phyloP scores from a whole-genome alignment of 1,140 invertebrate genomes.

The Pseudomyrmex sp. region DNA sequence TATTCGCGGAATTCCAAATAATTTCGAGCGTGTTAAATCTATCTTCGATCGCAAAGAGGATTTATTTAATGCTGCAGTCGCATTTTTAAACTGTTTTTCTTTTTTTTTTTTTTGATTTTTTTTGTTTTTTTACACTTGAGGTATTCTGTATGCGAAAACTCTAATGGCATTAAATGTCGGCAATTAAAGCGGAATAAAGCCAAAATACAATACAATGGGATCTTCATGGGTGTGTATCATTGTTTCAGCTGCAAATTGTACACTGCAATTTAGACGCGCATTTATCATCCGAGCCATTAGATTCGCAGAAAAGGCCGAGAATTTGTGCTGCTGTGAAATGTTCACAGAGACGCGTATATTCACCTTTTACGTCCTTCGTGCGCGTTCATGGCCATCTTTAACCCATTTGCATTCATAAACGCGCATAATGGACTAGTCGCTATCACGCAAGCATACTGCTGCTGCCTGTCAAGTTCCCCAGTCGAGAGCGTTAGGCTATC shows the following conservation, averaged over 20 bases:
- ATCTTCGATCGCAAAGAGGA: background rate
- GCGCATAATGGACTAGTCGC: constrained; percentile 54
- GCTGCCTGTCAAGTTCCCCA: constrained; percentile 38
- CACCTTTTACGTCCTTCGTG: constrained; percentile 55
- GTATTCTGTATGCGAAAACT: background rate
- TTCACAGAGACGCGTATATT: constrained; percentile 51
- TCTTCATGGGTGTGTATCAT: constrained; percentile 1
- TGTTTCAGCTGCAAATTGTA: constrained; percentile 30
- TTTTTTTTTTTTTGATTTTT: too few species aligned
- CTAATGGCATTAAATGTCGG: background rate
- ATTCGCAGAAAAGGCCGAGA: constrained; percentile 41
- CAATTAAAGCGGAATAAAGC: background rate
- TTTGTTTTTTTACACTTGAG: too few species aligned
- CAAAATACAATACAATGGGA: constrained; percentile 14
- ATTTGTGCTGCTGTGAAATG: constrained; percentile 36
- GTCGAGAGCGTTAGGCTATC: constrained; percentile 42
- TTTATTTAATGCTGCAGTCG: background rate
- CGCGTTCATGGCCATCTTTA: constrained; percentile 59
- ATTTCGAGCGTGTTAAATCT: background rate
- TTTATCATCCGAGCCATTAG: constrained; percentile 52
- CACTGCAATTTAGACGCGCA: constrained; percentile 33
- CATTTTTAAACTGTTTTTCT: too few species aligned
- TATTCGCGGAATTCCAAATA: constrained; percentile 21
- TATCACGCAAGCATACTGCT: constrained; percentile 55
- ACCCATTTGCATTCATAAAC: constrained; percentile 59